A percentile compares a stretch with the other conserved stretches of the same genome.
Conservation (phyloP, 2,113 vertebrate species). For the Excalfactoria chinensis region DNA sequence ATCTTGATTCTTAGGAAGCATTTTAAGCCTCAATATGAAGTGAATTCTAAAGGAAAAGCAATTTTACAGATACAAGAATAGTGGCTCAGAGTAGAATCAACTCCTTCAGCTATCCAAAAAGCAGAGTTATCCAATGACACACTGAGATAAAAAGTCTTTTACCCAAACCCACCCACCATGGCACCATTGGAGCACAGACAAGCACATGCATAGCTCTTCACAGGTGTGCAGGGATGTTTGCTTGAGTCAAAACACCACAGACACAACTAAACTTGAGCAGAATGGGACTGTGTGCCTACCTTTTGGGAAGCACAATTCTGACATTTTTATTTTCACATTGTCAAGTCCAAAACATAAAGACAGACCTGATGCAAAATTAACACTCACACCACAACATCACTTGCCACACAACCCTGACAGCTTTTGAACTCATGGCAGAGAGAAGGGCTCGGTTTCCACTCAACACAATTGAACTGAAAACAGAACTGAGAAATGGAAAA, state of each 20-base stretch:
- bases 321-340: background rate
- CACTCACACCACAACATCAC: background rate
- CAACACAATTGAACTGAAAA: slow-evolving; percentile 50
- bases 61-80: background rate
- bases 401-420: background rate
- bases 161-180: background rate
- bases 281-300: background rate
- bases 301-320: background rate
- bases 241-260: background rate
- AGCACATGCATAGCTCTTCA: background rate
- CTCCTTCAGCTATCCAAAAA: background rate
- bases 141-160: background rate
- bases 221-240: background rate
- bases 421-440: background rate
- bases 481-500: slow-evolving; percentile 45
- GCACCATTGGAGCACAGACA: background rate
- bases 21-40: background rate
- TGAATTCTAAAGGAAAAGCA: background rate
- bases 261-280: background rate
- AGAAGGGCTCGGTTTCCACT: background rate
- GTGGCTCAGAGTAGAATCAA: background rate
- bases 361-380: background rate
- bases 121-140: background rate
- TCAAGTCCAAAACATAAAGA: background rate
- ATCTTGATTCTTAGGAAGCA: background rate